Evolutionary conservation across 2,113 vertebrate species (phyloP), one percentile per base, ranked within the genome.

Genomic region (Leptobrachium leishanense): DNA sequence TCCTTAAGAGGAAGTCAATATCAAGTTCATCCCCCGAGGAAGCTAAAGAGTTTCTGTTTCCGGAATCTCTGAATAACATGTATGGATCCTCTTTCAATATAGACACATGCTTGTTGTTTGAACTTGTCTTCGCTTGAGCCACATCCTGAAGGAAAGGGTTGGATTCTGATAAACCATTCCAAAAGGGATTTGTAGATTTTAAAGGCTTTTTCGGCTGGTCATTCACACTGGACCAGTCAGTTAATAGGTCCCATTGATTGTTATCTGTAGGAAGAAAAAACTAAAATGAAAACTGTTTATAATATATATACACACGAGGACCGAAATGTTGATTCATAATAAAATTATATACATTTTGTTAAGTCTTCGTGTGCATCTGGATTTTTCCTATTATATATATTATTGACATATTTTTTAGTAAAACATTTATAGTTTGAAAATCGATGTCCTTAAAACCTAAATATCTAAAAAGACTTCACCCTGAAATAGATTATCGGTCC

Each of bases 121-220:
- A 83, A 66, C 85, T 89, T 62, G 90, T 92, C 72, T 81, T 88
- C 81, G 89, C 88, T 75, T 90, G 88, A 67, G 92, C 89, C 79
- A 99, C 94, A 44, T 99, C 96, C 75, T 95, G 93, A 82, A 98
- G 82, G 43, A 99, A 99, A 72, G 98, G 98, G 79, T 98, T 98
- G 20, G 96, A 99, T 79, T 83, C 90, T 62, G 94, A 95, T 0
- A 98, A 88, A 83, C 95, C 92, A 68, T 92, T 94, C 96, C 96
- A 97, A 85, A 98, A 99, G 13, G 96, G 98, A 85, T 98, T 98
- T 50, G 86, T 89, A 67, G 85, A 87, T 82, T 88, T 91, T 82
- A 88, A 84, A 74, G 80, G 41, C 66, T 74, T 31, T 68, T 83
- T 77, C 20, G 6, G 40, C 62, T 41, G 40, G 75, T 70, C 80